Evolutionary conservation across 2,888 invertebrate genomes (phyloP).

Genomic region (Nephrotoma flavescens): DNA sequence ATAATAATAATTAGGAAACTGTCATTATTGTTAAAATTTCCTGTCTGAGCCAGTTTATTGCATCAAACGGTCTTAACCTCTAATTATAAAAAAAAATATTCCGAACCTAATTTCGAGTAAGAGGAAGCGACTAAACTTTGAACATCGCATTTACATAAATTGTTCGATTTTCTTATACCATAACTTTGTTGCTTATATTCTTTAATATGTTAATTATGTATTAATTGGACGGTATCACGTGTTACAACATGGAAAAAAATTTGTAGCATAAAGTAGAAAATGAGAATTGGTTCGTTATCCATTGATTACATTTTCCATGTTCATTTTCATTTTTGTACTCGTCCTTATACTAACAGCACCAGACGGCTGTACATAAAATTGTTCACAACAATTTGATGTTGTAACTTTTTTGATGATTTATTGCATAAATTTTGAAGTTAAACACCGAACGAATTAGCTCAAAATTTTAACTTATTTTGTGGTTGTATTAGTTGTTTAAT

Average conservation of each 20-base stretch:
- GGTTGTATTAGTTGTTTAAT: neutral
- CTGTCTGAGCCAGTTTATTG: too few species aligned
- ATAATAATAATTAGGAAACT: too few species aligned
- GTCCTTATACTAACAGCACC: neutral
- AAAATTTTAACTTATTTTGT: neutral
- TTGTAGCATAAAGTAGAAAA: neutral
- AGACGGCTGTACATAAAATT: neutral
- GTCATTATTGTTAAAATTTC: too few species aligned
- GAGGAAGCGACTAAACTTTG: too few species aligned
- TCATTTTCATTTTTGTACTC: neutral
- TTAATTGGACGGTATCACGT: neutral
- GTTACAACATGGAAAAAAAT: neutral
- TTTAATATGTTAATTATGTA: neutral
- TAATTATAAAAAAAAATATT: too few species aligned
- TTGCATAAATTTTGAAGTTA: neutral
- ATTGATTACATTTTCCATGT: neutral
- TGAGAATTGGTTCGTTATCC: neutral
- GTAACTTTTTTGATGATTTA: neutral
- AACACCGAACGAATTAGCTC: neutral
- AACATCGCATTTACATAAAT: too few species aligned
- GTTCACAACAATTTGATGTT: neutral
- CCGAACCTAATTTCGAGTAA: too few species aligned
- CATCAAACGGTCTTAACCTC: too few species aligned
- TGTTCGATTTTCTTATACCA: too few species aligned
- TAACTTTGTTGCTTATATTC: neutral